Evolutionary conservation across 92 coral and sea anemone genomes (phyloP), one percentile per base, ranked within the genome.

Genomic region (Muricea muricata): DNA sequence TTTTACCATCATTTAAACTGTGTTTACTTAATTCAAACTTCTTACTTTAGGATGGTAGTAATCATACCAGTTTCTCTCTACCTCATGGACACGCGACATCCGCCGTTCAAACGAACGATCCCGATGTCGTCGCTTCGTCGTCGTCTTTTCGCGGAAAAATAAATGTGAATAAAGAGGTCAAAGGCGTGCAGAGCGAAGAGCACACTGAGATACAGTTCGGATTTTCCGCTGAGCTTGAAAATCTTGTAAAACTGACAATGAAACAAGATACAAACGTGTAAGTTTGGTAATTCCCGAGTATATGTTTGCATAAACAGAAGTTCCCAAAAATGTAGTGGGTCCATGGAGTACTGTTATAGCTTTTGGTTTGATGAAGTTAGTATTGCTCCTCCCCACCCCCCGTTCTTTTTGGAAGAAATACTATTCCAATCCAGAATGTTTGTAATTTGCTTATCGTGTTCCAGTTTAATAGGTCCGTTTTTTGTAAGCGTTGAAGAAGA

Each of bases 161-260:
- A 29, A 35, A 25, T 29, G 29, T 3, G 18, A 34, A 10, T 35
- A 29, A 23, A 29, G 18, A 48, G 2, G n/a, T n/a, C n/a, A n/a
- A n/a, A n/a, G n/a, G n/a, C 42, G 42, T 4, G 9, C 42, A 65
- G 24, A 88, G 85, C 26, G 37, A 75, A 12, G 78, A 84, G n/a
- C 90, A 87, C 11, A 71, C 91, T 26, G 81, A 94, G 9, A 86
- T 92, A 4, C 92, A 90, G 76, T 93, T 97, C 75, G 99, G 97
- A 15, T 97, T 97, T 85, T 91, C 98, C 0, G 87, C 92, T 52
- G 94, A 90, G 73, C 87, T 97, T 34, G 98, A 93, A 83, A 85
- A 90, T 60, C 93, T 97, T 23, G 91, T 97, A 9, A 95, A 87
- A 23, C 91, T 87, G 45, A 92, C 91, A 57, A 81, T 93, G 74